Base-by-base conservation (phyloP, 2,113 vertebrate genomes). In the Apteryx mantelli region DNA sequence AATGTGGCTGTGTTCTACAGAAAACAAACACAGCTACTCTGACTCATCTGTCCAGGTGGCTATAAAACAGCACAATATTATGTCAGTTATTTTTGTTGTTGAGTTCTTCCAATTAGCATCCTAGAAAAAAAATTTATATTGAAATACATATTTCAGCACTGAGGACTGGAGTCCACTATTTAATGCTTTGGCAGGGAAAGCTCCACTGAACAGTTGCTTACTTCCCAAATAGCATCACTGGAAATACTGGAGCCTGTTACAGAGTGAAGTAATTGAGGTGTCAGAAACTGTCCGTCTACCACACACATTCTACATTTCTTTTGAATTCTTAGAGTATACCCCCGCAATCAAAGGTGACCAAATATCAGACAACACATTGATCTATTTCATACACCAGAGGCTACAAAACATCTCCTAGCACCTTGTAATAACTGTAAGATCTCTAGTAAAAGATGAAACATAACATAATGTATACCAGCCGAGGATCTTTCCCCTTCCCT, bases 401-500 rank as follows among this genome's bases (percentile, higher is more conserved):
- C 34, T 82, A 65, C 9, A 46, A 40, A 89, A 68, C n/a, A 38
- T 64, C 36, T 65, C 25, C n/a, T 38, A 79, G 21, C 8, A 56
- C 52, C 69, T 34, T 65, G 56, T 14, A 75, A 65, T 36, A 55
- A 12, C 34, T 1, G 0, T 46, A 34, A 84, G 21, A 22, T 65
- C 38, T 92, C 25, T 61, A 65, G n/a, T 52, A 13, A 64, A 82
- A 56, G 61, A 30, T 8, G 16, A 68, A 89, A 13, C 3, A 4
- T 36, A 28, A 13, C 3, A 9, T 17, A 69, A 50, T 0, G 0
- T 17, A n/a, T 4, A 19, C 10, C 11, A 50, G 9, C 20, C 40
- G 16, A 79, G 20, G 40, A 25, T 8, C 38, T 55, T 20, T 11
- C 11, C 7, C 1, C 15, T 82, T 52, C 20, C 17, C 3, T 66